Evolutionary conservation across 1,140 invertebrate genomes (phyloP), one percentile per base, ranked within the genome.

Genomic region (Anastrepha obliqua): DNA sequence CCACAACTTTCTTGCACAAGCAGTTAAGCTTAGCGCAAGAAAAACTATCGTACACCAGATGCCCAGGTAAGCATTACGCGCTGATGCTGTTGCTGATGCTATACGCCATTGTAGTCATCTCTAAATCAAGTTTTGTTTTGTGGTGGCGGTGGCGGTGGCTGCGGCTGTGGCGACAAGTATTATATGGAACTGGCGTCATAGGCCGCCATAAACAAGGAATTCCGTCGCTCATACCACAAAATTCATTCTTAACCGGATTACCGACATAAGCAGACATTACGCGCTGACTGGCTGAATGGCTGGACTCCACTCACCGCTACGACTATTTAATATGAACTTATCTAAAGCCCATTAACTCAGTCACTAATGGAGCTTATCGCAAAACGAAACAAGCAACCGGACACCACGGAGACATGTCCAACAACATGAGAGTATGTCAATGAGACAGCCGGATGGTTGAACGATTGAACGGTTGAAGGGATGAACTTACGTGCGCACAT

Each of bases 351-450:
- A 91, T 91, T 92, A 92, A 92, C 91, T 92, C 90, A 92, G 91
- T 92, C 91, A 92, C 91, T 92, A 92, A 92, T 92, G 91, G 91
- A 92, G 91, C 91, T 92, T 92, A 92, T 92, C 91, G 91, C 89
- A 92, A 92, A 92, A 92, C 90, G 91, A 91, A 92, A 92, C 91
- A 92, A 92, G 91, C 91, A 92, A 92, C 91, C 90, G 91, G 64
- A 87, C 86, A 87, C 86, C 74, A 81, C 74, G 58, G 60, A 86
- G 60, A 64, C 85, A 86, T 81, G 74, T 81, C 44, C 74, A 81
- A 81, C 44, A 55, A 81, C 74, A 51, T 81, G 74, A 55, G 74
- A 81, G 74, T 81, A 81, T 81, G 74, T 81, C 74, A 81, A 81
- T 81, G 47, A 81, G 74, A 55, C n/a, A 51, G 47, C 15, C 44